Conservation (phyloP, 2,797 vertebrate species). For the Poecile montanus region DNA sequence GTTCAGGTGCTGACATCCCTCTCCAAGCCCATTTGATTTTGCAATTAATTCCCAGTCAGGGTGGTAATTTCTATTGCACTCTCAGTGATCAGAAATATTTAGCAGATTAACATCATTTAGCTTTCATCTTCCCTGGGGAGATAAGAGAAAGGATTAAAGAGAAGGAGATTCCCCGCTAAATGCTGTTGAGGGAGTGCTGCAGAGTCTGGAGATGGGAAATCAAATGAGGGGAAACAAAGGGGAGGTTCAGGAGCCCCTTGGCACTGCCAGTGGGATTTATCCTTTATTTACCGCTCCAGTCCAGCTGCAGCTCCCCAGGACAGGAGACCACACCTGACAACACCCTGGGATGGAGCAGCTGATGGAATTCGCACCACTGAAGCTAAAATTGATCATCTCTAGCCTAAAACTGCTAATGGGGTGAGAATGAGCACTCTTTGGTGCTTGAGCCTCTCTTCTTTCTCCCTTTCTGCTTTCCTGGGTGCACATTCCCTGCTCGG, state of each 20-base stretch:
- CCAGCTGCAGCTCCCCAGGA: slow-evolving; percentile 80
- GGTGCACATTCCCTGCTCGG: neutral
- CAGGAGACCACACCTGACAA: slow-evolving; percentile 80
- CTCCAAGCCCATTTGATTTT: slow-evolving; percentile 58
- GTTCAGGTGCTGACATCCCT: neutral
- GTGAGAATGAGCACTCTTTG: slow-evolving; percentile 7
- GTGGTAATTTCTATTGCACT: slow-evolving; percentile 68
- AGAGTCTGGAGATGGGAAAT: slow-evolving; percentile 32
- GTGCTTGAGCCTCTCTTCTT: neutral
- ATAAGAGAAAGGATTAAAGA: slow-evolving; percentile 42
- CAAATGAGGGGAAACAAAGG: slow-evolving; percentile 54
- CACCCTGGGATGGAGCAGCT: slow-evolving; percentile 77
- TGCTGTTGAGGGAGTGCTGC: neutral
- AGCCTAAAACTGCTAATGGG: slow-evolving; percentile 64
- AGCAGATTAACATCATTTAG: slow-evolving; percentile 75
- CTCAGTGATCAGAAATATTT: slow-evolving; percentile 75
- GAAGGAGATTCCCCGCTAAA: slow-evolving; percentile 28
- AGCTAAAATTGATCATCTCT: slow-evolving; percentile 72
- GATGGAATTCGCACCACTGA: slow-evolving; percentile 77
- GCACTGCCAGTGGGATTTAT: slow-evolving; percentile 20
- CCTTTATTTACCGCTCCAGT: slow-evolving; percentile 72
- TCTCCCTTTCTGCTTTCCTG: neutral
- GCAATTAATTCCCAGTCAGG: slow-evolving; percentile 66
- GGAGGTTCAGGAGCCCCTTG: slow-evolving; percentile 38
- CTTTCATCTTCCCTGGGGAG: slow-evolving; percentile 64